Conservation (phyloP, 1,140 invertebrate genomes). For the Hormaphis cornu region DNA sequence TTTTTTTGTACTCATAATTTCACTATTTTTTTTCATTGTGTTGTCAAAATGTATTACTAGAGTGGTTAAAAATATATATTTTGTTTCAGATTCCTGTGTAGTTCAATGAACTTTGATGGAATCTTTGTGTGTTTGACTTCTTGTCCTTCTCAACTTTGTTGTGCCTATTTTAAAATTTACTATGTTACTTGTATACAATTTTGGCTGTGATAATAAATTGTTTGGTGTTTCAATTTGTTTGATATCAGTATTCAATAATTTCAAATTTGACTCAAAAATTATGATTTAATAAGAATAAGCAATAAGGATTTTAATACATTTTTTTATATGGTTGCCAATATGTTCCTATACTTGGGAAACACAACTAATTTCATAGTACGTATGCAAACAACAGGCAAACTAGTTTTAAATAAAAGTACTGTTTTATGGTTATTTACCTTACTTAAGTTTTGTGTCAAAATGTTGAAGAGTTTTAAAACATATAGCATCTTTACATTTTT, state of each 20-base stretch:
- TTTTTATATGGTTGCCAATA: no score
- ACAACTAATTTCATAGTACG: no score
- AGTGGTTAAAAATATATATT: slow-evolving; percentile 9
- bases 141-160: background rate
- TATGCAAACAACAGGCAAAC: no score
- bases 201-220: background rate
- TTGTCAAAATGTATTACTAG: background rate
- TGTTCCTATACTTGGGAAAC: no score
- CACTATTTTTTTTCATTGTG: background rate
- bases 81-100: slow-evolving; percentile 29
- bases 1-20: background rate
- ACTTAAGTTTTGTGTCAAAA: no score
- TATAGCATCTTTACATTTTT: no score
- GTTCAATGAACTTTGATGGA: slow-evolving; percentile 19
- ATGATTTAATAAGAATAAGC: background rate
- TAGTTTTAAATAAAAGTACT: no score
- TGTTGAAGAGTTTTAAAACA: no score
- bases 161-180: background rate
- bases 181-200: background rate
- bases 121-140: slow-evolving; percentile 4
- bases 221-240: background rate
- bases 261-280: no score
- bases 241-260: background rate
- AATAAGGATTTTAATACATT: background rate
- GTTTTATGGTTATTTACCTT: no score